A percentile compares a stretch with the other conserved stretches of the same genome.
phyloP scores from a whole-genome alignment of 2,888 invertebrate species.

The Meiosimyza platycephala region DNA sequence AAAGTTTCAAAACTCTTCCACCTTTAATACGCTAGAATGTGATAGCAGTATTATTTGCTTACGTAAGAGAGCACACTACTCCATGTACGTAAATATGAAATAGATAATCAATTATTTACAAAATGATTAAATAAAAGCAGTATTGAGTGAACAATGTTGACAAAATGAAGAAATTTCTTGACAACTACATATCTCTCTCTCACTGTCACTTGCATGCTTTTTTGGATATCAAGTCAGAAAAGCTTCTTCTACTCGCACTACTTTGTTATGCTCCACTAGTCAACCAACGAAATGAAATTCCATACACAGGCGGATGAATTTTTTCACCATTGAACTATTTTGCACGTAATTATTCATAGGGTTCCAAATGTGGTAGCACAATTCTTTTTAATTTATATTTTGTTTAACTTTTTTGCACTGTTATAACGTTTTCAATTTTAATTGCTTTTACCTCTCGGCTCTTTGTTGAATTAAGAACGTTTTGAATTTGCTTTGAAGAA shows the following conservation, averaged over 20 bases:
- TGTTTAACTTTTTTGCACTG: not conserved
- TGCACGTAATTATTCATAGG: constrained; percentile 30
- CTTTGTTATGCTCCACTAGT: not conserved
- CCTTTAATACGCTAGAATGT: not conserved
- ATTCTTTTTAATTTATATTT: not conserved
- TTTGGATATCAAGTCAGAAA: not conserved
- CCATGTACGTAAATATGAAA: not conserved
- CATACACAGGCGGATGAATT: constrained; percentile 18
- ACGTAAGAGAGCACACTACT: not conserved
- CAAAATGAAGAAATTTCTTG: not conserved
- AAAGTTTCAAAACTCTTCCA: too few species aligned
- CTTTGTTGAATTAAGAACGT: constrained; percentile 10
- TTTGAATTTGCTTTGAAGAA: constrained; percentile 7
- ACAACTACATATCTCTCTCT: not conserved
- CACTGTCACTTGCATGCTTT: constrained; percentile 14
- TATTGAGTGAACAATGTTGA: not conserved
- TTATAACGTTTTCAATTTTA: constrained; percentile 14
- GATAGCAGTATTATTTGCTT: not conserved
- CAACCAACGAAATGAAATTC: not conserved
- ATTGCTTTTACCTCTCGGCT: constrained; percentile 28
- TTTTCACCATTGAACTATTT: constrained; percentile 19
- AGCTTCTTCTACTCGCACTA: not conserved
- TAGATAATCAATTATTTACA: too few species aligned
- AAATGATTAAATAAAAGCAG: not conserved
- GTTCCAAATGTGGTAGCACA: constrained; percentile 9